These are phyloP conservation scores for Lineus longissimus DNA, from an alignment of 1,140 invertebrate genomes.

Conservation along the genomic window DNA sequence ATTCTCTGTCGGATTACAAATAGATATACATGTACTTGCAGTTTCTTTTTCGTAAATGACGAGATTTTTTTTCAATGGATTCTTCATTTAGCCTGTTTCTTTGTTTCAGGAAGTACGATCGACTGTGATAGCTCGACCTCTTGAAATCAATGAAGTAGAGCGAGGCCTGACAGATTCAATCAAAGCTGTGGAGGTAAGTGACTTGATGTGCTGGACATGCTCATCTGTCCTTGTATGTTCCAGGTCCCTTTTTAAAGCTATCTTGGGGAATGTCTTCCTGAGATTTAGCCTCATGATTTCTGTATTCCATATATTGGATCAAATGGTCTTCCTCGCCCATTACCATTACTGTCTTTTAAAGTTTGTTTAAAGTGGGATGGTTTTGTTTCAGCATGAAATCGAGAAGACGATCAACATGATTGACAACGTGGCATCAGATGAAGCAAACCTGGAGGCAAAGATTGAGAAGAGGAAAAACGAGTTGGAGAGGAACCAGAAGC, in stretches of 20 bases:
- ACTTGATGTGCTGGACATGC: background rate
- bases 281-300: too few relatives aligned
- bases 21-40: too few relatives aligned
- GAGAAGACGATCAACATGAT: slow-evolving; percentile 69
- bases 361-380: too few relatives aligned
- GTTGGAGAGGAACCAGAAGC: slow-evolving; percentile 86
- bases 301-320: too few relatives aligned
- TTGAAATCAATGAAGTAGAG: slow-evolving; percentile 82
- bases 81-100: too few relatives aligned
- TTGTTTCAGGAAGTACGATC: slow-evolving; percentile 48
- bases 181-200: slow-evolving; percentile 59
- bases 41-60: too few relatives aligned
- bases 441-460: slow-evolving; percentile 82
- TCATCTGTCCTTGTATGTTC: background rate
- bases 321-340: too few relatives aligned
- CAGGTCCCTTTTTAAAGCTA: background rate
- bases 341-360: too few relatives aligned
- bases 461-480: slow-evolving; percentile 87
- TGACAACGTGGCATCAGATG: slow-evolving; percentile 77
- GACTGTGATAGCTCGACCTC: slow-evolving; percentile 67
- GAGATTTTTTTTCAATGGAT: too few relatives aligned
- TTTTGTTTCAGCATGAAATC: slow-evolving; percentile 64
- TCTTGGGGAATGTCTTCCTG: too few relatives aligned
- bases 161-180: slow-evolving; percentile 52
- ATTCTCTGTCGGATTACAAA: too few relatives aligned